Evolutionary conservation across 2,888 invertebrate species (phyloP), one percentile per base, ranked within the genome.

Genomic region (Trachelus iudaicus): DNA sequence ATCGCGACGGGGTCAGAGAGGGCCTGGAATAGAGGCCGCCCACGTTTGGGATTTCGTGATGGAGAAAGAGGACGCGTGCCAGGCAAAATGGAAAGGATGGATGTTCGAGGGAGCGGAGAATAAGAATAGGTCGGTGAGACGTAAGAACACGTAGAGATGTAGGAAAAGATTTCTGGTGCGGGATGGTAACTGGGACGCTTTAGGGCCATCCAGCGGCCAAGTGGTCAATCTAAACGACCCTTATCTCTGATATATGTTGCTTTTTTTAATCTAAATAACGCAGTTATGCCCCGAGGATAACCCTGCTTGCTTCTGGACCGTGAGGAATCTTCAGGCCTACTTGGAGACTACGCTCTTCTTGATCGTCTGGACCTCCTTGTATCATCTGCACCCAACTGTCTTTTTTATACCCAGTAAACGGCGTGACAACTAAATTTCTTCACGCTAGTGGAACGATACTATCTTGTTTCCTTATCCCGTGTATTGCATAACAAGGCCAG

Each of bases 151-250:
- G 40, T 37, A 80, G 83, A 89, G 90, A 88, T 87, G 84, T 85
- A 83, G 84, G 82, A 82, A 86, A 85, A 87, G 87, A 89, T 90
- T 89, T 87, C 82, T 81, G 79, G 80, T 83, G 81, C 82, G 84
- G 85, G 86, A 90, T 89, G 89, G 88, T 89, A 90, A 90, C 85
- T 88, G 79, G 83, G 87, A 83, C 90, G 88, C 91, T 91, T 91
- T 89, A 90, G 89, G 89, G 89, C 90, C 89, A 89, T 90, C 85
- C 84, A 81, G 90, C 84, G 89, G 84, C 87, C 87, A 84, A 87
- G 85, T 89, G 91, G 91, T 91, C 91, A 91, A 90, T 91, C 90
- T 89, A 89, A 90, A 90, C 85, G 90, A 88, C 88, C 56, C 87
- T 90, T 91, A 90, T 91, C 85, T 84, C 86, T 87, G 77, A 81